These are phyloP conservation scores for Sebastes itinus DNA, from an alignment of 2,797 vertebrate genomes.

Conservation along the genomic window DNA sequence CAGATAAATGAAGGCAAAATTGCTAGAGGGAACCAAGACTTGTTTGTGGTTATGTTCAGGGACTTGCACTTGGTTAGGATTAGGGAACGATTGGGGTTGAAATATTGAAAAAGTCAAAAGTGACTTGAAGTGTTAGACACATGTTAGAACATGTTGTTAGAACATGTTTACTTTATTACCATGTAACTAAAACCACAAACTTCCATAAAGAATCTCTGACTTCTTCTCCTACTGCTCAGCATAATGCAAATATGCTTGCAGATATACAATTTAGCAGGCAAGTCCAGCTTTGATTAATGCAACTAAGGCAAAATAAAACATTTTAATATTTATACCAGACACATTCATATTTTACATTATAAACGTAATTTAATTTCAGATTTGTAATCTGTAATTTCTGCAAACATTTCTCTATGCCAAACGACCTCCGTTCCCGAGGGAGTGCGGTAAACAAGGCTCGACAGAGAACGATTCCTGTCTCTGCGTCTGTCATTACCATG, in stretches of 20 bases:
- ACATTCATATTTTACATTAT: background rate
- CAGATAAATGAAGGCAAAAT: too few species aligned
- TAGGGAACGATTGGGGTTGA: background rate
- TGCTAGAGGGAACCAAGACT: too few species aligned
- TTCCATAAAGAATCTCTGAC: background rate
- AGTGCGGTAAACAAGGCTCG: conserved; percentile 30
- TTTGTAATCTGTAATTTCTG: conserved; percentile 26
- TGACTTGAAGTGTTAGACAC: background rate
- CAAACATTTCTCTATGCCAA: conserved; percentile 22
- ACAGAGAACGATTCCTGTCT: conserved; percentile 40
- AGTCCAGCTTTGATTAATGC: background rate
- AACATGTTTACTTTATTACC: background rate
- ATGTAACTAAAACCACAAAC: background rate
- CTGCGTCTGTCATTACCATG: conserved; percentile 32
- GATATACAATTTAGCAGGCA: background rate
- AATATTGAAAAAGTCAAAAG: background rate
- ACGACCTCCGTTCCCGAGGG: conserved; percentile 29
- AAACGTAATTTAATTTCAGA: conserved; percentile 10
- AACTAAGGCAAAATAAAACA: background rate
- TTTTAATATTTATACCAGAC: background rate
- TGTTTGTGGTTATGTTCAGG: background rate
- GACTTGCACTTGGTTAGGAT: background rate
- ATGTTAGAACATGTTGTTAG: too few species aligned
- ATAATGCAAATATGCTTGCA: background rate
- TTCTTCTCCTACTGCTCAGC: background rate